A percentile compares a stretch with the other conserved stretches of the same genome.
phyloP scores from a whole-genome alignment of 2,113 vertebrate species.

The Irena cyanogastra region DNA sequence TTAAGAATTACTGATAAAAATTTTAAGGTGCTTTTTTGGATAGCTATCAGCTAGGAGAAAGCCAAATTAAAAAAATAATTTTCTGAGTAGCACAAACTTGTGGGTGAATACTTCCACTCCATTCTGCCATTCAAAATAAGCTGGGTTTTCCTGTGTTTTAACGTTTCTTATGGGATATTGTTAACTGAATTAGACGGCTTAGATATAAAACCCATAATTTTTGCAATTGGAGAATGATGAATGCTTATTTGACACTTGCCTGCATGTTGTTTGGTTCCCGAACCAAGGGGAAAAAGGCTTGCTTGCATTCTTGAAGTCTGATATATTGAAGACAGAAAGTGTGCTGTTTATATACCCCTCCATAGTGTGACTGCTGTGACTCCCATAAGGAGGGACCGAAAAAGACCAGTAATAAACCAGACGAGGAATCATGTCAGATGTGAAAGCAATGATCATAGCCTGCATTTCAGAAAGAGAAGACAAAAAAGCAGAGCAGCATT shows the following conservation, averaged over 20 bases:
- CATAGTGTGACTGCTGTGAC: slow-evolving; percentile 77
- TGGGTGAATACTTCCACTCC: background rate
- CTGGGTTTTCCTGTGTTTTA: background rate
- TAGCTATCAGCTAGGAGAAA: background rate
- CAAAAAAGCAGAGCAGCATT: background rate
- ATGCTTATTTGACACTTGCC: slow-evolving; percentile 71
- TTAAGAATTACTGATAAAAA: background rate
- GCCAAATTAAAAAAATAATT: background rate
- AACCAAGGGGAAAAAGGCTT: slow-evolving; percentile 50
- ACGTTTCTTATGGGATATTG: background rate
- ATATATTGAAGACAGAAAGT: slow-evolving; percentile 80
- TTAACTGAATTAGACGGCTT: background rate
- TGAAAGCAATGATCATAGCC: slow-evolving; percentile 95
- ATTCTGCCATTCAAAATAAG: background rate
- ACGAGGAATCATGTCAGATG: slow-evolving; percentile 93
- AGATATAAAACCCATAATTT: background rate
- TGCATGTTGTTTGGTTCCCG: slow-evolving; percentile 77
- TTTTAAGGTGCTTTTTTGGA: background rate
- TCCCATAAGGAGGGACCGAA: slow-evolving; percentile 82
- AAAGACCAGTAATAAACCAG: slow-evolving; percentile 96
- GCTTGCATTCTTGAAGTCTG: slow-evolving; percentile 76
- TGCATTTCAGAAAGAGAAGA: slow-evolving; percentile 47
- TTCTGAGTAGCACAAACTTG: background rate
- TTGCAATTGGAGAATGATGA: background rate
- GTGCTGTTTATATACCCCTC: slow-evolving; percentile 89